Conservation (phyloP, 2,888 invertebrate genomes). For the Ferdinandea cuprea region DNA sequence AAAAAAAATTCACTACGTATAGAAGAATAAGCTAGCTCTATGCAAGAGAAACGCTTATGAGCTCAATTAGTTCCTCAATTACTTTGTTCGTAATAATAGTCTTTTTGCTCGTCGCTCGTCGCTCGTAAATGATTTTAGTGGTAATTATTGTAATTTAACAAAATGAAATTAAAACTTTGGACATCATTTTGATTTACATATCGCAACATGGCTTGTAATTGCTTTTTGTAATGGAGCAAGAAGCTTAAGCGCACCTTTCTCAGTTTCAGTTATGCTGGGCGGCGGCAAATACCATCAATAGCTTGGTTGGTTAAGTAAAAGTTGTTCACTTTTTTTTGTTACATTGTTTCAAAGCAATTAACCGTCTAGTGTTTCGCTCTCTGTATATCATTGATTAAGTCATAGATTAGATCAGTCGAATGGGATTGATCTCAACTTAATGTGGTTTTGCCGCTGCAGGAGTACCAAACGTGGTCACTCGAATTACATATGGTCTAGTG, state of each 20-base stretch:
- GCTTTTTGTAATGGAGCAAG: neutral
- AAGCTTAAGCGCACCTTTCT: constrained; percentile 8
- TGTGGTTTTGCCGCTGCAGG: neutral
- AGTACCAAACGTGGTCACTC: constrained; percentile 51
- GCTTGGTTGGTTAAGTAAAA: constrained; percentile 30
- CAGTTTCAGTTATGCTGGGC: neutral
- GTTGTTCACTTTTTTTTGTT: constrained; percentile 23
- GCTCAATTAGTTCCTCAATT: constrained; percentile 66
- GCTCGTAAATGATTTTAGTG: constrained; percentile 34
- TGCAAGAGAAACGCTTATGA: constrained; percentile 11
- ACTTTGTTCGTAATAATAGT: constrained; percentile 29
- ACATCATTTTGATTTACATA: constrained; percentile 10
- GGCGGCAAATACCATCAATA: constrained; percentile 21
- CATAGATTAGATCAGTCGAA: constrained; percentile 55
- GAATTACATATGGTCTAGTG: constrained; percentile 20
- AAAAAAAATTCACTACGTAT: neutral
- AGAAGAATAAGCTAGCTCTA: neutral
- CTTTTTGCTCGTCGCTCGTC: too few species aligned
- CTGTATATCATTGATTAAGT: constrained; percentile 49
- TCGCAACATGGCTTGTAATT: neutral
- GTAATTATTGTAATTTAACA: constrained; percentile 62
- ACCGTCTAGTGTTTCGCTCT: constrained; percentile 1
- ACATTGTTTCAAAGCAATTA: constrained; percentile 52
- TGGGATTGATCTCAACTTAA: constrained; percentile 31
- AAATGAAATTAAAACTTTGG: constrained; percentile 33